These are phyloP conservation scores for Luperina nickerlii DNA, from an alignment of 2,888 invertebrate genomes.

Conservation along the genomic window DNA sequence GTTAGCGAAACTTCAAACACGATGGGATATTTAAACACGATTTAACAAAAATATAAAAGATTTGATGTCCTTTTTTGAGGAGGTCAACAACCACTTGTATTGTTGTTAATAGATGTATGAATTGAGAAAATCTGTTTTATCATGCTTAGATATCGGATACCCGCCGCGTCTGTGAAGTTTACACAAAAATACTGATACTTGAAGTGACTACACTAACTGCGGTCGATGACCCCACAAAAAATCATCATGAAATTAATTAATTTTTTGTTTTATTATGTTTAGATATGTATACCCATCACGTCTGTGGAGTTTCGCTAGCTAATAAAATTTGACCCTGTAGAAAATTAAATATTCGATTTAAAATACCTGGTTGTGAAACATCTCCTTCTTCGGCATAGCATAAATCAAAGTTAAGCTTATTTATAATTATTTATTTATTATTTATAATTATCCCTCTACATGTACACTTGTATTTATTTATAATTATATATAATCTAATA, in stretches of 20 bases:
- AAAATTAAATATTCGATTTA: constrained; percentile 14
- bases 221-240: too few relatives aligned
- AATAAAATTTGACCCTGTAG: neutral
- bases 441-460: constrained; percentile 45
- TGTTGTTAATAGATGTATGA: neutral
- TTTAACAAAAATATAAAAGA: neutral
- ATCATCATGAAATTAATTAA: neutral
- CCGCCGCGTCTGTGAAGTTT: neutral
- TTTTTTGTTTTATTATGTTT: neutral
- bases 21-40: neutral
- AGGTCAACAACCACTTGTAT: neutral
- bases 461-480: constrained; percentile 36
- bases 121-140: neutral
- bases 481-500: constrained; percentile 38
- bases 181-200: neutral
- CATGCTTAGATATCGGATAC: neutral
- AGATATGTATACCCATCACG: neutral
- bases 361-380: constrained; percentile 92
- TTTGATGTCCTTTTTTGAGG: neutral
- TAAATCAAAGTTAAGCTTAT: constrained; percentile 61
- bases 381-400: constrained; percentile 90
- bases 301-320: neutral
- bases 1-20: neutral
- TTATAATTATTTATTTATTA: constrained; percentile 48
- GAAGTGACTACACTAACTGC: too few relatives aligned